Evolutionary conservation across 2,113 vertebrate genomes (phyloP), one percentile per base, ranked within the genome.

Genomic region (Echinops telfairi): DNA sequence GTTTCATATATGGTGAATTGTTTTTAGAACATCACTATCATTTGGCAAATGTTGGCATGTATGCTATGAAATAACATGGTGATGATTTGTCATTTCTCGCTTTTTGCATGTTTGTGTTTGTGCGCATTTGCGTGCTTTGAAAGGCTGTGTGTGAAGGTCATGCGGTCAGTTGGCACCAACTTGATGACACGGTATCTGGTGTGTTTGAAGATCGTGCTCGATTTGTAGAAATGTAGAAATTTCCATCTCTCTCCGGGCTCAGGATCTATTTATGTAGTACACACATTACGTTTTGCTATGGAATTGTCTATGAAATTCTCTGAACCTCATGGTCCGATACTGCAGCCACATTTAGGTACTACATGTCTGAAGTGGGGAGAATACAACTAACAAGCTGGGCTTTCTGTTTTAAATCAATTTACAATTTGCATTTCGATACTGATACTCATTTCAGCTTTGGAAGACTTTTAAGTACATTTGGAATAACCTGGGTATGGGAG

Each of bases 321-420:
- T 90, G 57, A 86, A 57, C 17, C 8, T 16, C 25, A 17, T 31
- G 31, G 36, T 81, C 66, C 58, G 23, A 31, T 47, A 33, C 19
- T 31, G 22, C 43, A 73, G 68, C 9, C 47, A 53, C 47, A 12
- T 53, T 53, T 10, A 14, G 47, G 2, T 53, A 53, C 9, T 3
- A 14, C 27, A 29, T 88, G 62, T 53, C 47, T 53, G 47, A 64
- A 64, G 84, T 84, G 73, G 40, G n/a, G 15, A 11, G 81, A 68
- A 53, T 70, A 57, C 12, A 17, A 90, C 33, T 29, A 8, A 83
- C 47, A 27, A 70, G 36, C 23, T 71, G 23, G 40, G 43, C 19
- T 80, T 66, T 73, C 85, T 83, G 19, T 77, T 82, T 94, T 85
- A 75, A 90, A 47, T 82, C 29, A 77, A 83, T 60, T 70, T 77